Base-by-base conservation (phyloP, 2,888 invertebrate genomes). In the Quadroppia sp. region DNA sequence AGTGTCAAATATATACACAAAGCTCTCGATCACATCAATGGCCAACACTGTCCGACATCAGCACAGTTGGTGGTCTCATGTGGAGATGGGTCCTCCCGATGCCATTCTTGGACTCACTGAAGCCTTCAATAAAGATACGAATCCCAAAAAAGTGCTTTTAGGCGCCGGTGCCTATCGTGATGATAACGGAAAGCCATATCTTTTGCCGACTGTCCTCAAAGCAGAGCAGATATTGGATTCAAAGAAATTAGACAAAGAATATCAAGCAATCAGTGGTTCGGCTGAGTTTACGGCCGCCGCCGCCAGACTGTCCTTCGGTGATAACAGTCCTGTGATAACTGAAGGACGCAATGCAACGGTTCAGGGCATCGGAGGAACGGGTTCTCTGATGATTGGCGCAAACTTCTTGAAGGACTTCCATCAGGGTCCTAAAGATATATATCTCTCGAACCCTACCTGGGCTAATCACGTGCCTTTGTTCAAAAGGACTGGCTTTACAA, bases 101-200 rank as follows among this genome's bases (percentile, higher is more conserved):
- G 92, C 93, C 30, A 99, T 99, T 84, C 85, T 99, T 71, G 99
- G 99, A 45, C 91, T 99, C 56, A 92, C 96, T 0, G 99, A 99
- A 83, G 98, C 98, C 0, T 99, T 86, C 84, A 97, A 94, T 82
- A 88, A 86, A 76, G 98, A 99, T 82, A 85, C 86, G 2, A 90
- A 94, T 82, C 88, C 94, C 0, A 93, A 93, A 79, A 99, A 99
- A 84, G 91, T 99, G 77, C 99, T 99, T 83, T 87, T 99, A 71
- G 97, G 97, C 75, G 94, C 89, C 3, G 94, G 94, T 15, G 97
- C 99, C 11, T 99, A 99, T 84, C 88, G 99, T 79, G 97, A 98
- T 83, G 98, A 99, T 82, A 88, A 91, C 80, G 97, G 97, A 72
- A 96, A 98, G 85, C 98, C 99, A 1, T 96, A 88, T 83, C 89